phyloP scores from a whole-genome alignment of 1,140 invertebrate genomes.

The Drosophila lacteicornis region DNA sequence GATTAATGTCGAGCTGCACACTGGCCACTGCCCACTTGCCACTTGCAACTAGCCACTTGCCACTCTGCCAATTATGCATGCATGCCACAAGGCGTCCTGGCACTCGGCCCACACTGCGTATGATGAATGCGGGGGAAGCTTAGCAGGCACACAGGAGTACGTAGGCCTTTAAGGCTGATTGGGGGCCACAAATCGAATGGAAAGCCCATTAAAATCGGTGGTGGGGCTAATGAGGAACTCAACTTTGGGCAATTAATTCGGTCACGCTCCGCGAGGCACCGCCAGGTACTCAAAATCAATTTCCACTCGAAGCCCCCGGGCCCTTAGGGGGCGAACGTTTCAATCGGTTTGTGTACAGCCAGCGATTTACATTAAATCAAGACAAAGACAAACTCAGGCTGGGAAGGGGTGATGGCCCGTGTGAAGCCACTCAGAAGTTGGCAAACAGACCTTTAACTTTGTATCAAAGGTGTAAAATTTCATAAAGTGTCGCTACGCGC shows the following conservation, averaged over 20 bases:
- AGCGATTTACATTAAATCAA: constrained; percentile 54
- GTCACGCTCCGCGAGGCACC: constrained; percentile 39
- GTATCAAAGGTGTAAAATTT: constrained; percentile 80
- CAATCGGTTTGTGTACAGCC: constrained; percentile 54
- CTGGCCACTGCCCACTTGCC: constrained; percentile 19
- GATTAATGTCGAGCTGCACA: constrained; percentile 11
- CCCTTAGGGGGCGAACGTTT: constrained; percentile 22
- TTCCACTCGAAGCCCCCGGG: constrained; percentile 32
- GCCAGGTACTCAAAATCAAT: constrained; percentile 60
- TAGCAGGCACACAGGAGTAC: constrained; percentile 8
- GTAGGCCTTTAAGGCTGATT: constrained; percentile 51
- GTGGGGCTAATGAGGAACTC: constrained; percentile 56
- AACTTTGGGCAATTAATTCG: constrained; percentile 73
- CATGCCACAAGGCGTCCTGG: constrained; percentile 6
- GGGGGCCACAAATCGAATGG: constrained; percentile 25
- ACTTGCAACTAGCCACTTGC: constrained; percentile 11
- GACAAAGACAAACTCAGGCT: constrained; percentile 8
- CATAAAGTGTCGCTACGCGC: constrained; percentile 72
- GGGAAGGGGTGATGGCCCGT: neutral
- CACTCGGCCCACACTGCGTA: constrained; percentile 51
- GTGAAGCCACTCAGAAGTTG: constrained; percentile 49
- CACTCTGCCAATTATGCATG: constrained; percentile 42
- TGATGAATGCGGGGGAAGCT: constrained; percentile 50
- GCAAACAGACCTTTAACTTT: constrained; percentile 76
- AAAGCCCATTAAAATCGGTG: constrained; percentile 20